These are phyloP conservation scores for Chaetodon auriga DNA, from an alignment of 2,113 vertebrate genomes.

Conservation along the genomic window DNA sequence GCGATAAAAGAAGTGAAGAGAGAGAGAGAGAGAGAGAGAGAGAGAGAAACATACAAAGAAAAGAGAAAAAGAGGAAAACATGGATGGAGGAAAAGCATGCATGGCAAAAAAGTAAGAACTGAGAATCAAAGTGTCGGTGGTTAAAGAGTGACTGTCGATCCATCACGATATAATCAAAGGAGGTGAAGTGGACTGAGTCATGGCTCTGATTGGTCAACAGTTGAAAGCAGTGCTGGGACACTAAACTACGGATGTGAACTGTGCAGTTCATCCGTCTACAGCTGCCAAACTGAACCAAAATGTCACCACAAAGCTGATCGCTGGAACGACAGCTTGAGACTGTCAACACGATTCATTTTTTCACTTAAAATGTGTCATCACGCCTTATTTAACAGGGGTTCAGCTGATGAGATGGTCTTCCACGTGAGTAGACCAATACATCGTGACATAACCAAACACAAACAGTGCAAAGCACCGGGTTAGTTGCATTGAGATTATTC, in stretches of 20 bases:
- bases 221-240: not conserved
- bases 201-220: not conserved
- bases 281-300: conserved; percentile 5
- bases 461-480: conserved; percentile 27
- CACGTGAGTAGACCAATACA: conserved; percentile 5
- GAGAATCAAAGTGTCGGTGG: not conserved
- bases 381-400: not conserved
- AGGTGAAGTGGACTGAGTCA: not conserved
- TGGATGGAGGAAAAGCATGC: not conserved
- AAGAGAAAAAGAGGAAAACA: too few species aligned
- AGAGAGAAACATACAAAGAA: too few species aligned
- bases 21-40: too few species aligned
- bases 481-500: conserved; percentile 48
- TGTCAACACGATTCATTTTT: not conserved
- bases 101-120: not conserved
- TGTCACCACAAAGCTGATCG: not conserved
- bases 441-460: conserved; percentile 6
- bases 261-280: not conserved
- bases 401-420: not conserved
- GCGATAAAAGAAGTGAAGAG: not conserved
- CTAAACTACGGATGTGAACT: not conserved
- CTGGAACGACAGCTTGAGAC: not conserved
- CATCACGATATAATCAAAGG: not conserved
- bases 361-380: not conserved
- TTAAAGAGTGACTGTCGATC: not conserved